These are phyloP conservation scores for Timema cristinae DNA, from an alignment of 2,888 invertebrate genomes.

Conservation along the genomic window DNA sequence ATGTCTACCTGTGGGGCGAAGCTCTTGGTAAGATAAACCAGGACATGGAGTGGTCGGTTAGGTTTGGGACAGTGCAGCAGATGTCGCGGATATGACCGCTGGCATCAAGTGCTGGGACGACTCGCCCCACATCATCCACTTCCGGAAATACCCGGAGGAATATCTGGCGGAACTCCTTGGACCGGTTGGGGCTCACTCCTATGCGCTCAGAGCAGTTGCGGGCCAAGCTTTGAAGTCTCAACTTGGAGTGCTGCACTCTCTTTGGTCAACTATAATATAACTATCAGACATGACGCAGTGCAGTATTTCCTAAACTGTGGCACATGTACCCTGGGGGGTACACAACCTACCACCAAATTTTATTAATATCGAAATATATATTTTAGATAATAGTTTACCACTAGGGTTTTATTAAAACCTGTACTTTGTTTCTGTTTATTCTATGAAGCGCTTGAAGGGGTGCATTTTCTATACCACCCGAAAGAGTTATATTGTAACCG, in stretches of 20 bases:
- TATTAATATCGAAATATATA: too few relatives aligned
- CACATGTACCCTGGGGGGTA: too few relatives aligned
- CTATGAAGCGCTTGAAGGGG: too few relatives aligned
- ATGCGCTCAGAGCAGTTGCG: conserved; percentile 51
- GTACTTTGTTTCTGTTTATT: too few relatives aligned
- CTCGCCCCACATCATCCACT: conserved; percentile 71
- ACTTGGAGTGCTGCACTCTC: conserved; percentile 21
- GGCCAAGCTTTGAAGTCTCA: conserved; percentile 45
- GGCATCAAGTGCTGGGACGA: conserved; percentile 68
- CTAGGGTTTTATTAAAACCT: too few relatives aligned
- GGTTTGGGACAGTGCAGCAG: conserved; percentile 81
- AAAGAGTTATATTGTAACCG: too few relatives aligned
- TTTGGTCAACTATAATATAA: too few relatives aligned
- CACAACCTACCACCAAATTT: too few relatives aligned
- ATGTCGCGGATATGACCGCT: conserved; percentile 50
- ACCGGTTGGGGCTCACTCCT: conserved; percentile 50
- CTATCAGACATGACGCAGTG: too few relatives aligned
- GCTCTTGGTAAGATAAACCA: conserved; percentile 48
- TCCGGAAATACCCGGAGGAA: conserved; percentile 59
- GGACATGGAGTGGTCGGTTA: conserved; percentile 62
- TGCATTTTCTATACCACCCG: too few relatives aligned
- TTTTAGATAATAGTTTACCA: too few relatives aligned
- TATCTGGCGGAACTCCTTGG: conserved; percentile 58
- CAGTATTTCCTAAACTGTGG: too few relatives aligned
- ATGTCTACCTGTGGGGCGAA: conserved; percentile 85